Percentiles rank a stretch among this genome's conserved stretches.
These are phyloP conservation scores for Spialia ferax DNA, from an alignment of 2,888 invertebrate genomes.

Conservation along the genomic window DNA sequence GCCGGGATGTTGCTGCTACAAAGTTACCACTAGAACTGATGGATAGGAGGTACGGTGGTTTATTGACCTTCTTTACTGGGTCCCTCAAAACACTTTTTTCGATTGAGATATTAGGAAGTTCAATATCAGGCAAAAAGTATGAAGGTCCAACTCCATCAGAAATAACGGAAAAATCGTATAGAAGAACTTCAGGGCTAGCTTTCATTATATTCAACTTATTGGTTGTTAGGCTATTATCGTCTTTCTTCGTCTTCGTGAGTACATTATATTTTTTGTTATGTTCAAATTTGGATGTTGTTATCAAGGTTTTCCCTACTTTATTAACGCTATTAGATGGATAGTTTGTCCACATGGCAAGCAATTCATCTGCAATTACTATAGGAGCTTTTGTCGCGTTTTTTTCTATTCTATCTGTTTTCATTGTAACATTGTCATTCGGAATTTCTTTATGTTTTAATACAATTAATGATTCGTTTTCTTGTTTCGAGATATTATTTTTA, in stretches of 20 bases:
- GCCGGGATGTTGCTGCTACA: constrained; percentile 62
- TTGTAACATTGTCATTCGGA: background rate
- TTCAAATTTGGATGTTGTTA: background rate
- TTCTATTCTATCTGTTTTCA: background rate
- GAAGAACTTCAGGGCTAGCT: constrained; percentile 53
- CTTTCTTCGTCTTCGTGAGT: background rate
- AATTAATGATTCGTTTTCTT: background rate
- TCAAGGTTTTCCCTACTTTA: background rate
- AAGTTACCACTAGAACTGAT: constrained; percentile 69
- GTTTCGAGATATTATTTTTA: background rate
- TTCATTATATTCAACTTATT: constrained; percentile 14
- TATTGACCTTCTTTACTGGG: background rate
- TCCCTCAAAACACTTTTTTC: background rate
- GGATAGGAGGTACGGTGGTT: constrained; percentile 53
- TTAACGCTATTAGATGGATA: background rate
- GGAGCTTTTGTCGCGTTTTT: background rate
- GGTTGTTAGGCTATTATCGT: background rate
- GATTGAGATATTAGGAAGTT: constrained; percentile 12
- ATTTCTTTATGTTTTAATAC: background rate
- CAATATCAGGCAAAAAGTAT: constrained; percentile 50
- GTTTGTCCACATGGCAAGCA: background rate
- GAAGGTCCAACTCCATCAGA: constrained; percentile 54
- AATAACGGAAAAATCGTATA: constrained; percentile 62
- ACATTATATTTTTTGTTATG: background rate
- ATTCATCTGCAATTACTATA: background rate